phyloP scores from a whole-genome alignment of 1,140 invertebrate genomes.

The Pogonomyrmex californicus region DNA sequence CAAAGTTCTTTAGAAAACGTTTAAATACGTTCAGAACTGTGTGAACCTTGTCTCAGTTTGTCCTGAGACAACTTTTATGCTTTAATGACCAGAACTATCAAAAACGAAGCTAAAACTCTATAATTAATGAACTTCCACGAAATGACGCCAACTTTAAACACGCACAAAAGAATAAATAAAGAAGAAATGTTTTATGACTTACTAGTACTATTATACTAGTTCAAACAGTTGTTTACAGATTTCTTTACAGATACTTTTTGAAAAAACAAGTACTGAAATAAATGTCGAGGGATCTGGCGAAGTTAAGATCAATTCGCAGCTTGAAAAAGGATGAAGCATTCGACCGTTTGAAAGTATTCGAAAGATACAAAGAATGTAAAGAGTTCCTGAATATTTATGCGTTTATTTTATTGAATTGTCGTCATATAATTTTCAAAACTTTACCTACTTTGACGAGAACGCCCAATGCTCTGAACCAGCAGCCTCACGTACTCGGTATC shows the following conservation, averaged over 20 bases:
- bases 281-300: not conserved
- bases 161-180: not conserved
- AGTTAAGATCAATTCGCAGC: not conserved
- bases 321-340: not conserved
- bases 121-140: too few species aligned
- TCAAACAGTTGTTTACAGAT: not conserved
- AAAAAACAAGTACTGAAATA: not conserved
- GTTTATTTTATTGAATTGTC: not conserved
- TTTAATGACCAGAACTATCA: too few species aligned
- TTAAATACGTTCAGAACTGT: too few species aligned
- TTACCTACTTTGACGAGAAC: not conserved
- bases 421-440: not conserved
- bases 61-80: too few species aligned
- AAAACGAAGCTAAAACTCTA: too few species aligned
- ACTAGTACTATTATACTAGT: not conserved
- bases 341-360: not conserved
- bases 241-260: not conserved
- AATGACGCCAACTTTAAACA: too few species aligned
- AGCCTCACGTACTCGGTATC: slow-evolving; percentile 15
- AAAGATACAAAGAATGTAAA: not conserved
- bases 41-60: too few species aligned
- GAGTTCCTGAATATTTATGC: not conserved
- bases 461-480: not conserved
- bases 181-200: not conserved
- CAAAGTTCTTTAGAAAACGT: not conserved